These are phyloP conservation scores for Ciconia stormi DNA, from an alignment of 2,113 vertebrate species.

Conservation along the genomic window DNA sequence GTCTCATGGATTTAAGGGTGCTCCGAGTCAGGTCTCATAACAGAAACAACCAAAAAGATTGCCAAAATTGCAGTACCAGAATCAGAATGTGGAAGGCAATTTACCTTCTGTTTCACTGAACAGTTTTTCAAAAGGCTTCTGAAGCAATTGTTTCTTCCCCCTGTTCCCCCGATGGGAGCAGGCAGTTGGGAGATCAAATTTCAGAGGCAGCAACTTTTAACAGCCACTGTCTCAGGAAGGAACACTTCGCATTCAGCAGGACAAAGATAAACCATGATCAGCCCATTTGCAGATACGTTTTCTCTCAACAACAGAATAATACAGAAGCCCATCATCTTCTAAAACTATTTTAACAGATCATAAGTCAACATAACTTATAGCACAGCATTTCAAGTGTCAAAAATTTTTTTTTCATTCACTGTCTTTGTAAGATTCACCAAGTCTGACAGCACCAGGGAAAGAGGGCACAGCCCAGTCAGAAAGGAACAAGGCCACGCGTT, in stretches of 20 bases:
- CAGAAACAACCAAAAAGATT: not conserved
- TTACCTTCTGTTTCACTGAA: not conserved
- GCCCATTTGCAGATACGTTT: not conserved
- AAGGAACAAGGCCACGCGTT: not conserved
- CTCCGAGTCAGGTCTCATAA: not conserved
- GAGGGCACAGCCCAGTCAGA: fast-evolving
- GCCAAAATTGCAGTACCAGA: not conserved
- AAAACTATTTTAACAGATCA: not conserved
- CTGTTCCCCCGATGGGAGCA: not conserved
- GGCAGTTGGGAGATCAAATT: not conserved
- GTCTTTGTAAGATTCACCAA: not conserved
- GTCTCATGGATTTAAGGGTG: not conserved
- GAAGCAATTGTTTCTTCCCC: not conserved
- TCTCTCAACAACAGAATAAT: not conserved
- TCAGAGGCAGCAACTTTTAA: not conserved
- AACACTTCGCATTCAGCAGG: not conserved
- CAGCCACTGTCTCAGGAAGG: not conserved
- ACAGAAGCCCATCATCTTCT: not conserved
- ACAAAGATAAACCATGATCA: not conserved
- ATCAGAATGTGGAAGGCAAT: not conserved
- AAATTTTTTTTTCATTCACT: not conserved
- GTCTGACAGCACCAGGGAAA: not conserved
- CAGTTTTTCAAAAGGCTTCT: not conserved
- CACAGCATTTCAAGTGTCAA: not conserved
- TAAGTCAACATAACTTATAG: not conserved